Base-by-base conservation (phyloP, 2,797 vertebrate genomes). In the Lophius americanus region DNA sequence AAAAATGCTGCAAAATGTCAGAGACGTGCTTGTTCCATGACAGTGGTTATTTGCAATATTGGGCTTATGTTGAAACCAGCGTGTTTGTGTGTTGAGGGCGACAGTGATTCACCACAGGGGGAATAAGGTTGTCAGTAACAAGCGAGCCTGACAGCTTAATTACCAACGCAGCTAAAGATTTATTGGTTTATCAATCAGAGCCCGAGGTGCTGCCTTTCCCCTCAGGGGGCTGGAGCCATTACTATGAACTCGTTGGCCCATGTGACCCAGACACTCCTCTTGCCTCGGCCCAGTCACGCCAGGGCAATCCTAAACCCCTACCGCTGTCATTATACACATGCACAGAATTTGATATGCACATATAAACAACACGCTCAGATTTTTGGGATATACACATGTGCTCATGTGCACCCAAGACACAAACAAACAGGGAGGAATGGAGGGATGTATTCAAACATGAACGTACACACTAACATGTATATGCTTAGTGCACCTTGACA, bases 151-250 rank as follows among this genome's bases (percentile, higher is more conserved):
- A 97, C 95, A 96, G 94, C 92, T 96, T 96, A 96, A 96, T 97
- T 96, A 96, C 95, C 92, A 94, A 95, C 92, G 92, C 92, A 92
- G 92, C 95, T 95, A 96, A 96, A 96, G 96, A 97, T 97, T 96
- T 97, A 97, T 96, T 95, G 96, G 96, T 96, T 97, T 96, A 97
- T 96, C 95, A 97, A 95, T 97, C 94, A 95, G 91, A 70, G 92
- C 95, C 93, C 86, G 73, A 3, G 93, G 95, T 93, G 62, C 87
- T 92, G 90, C 90, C 88, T 93, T 89, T 92, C 92, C 95, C 93
- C 89, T 88, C 88, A 91, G 94, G 90, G 89, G 89, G 93, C 48
- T 62, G 90, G 91, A 91, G 92, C 93, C 95, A 94, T 95, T 95
- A 94, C 91, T 91, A 89, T 89, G 91, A 95, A 95, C 94, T 89